phyloP scores from a whole-genome alignment of 2,797 vertebrate species.

The Anguilla megastoma region DNA sequence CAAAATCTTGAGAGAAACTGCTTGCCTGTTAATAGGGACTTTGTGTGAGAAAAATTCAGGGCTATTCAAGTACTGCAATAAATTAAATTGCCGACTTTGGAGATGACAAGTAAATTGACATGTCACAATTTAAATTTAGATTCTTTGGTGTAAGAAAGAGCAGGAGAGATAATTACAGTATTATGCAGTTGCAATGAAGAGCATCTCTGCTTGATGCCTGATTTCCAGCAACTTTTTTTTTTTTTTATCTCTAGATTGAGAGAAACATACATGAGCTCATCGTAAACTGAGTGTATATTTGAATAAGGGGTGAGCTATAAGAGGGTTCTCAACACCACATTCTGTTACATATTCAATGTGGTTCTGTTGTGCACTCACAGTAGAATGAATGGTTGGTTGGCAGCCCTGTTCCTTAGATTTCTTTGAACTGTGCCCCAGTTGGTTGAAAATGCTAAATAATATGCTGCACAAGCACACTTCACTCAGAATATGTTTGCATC shows the following conservation, averaged over 20 bases:
- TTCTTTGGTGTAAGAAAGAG: slow-evolving; percentile 6
- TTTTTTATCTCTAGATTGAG: background rate
- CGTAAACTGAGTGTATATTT: background rate
- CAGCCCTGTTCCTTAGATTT: background rate
- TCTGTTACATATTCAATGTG: background rate
- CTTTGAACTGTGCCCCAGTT: background rate
- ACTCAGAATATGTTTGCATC: background rate
- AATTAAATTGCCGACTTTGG: slow-evolving; percentile 9
- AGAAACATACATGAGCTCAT: background rate
- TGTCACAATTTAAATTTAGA: slow-evolving; percentile 13
- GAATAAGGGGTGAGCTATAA: background rate
- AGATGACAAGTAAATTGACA: slow-evolving; percentile 20
- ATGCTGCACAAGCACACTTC: background rate
- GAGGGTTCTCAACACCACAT: background rate
- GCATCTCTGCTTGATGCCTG: background rate
- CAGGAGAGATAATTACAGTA: slow-evolving; percentile 14
- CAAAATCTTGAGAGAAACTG: slow-evolving; percentile 1
- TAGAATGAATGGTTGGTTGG: background rate
- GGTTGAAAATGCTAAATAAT: background rate
- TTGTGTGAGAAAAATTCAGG: background rate
- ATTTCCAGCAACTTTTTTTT: background rate
- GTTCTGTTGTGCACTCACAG: background rate
- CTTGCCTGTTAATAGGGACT: background rate
- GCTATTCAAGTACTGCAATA: background rate
- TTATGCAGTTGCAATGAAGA: background rate